Evolutionary conservation across 2,888 invertebrate genomes (phyloP).

Genomic region (Micropterix aruncella): DNA sequence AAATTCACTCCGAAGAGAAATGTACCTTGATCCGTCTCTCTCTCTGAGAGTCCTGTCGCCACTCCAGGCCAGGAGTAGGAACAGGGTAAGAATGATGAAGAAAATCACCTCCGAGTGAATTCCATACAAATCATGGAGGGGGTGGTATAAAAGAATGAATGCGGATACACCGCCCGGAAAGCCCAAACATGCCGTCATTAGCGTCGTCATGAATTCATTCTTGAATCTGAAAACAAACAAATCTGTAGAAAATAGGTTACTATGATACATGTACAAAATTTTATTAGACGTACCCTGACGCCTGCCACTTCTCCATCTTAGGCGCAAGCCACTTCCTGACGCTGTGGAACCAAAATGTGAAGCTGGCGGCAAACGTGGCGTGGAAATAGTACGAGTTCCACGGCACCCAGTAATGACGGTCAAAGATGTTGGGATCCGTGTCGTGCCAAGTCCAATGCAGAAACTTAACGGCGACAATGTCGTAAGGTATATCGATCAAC

Average conservation of each 20-base stretch:
- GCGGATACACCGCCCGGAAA: slow-evolving; percentile 60
- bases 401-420: slow-evolving; percentile 70
- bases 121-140: slow-evolving; percentile 52
- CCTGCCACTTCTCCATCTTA: slow-evolving; percentile 39
- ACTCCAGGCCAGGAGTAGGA: slow-evolving; percentile 40
- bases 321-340: slow-evolving; percentile 38
- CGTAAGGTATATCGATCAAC: slow-evolving; percentile 65
- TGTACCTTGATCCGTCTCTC: slow-evolving; percentile 20
- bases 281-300: slow-evolving; percentile 29
- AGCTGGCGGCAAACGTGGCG: slow-evolving; percentile 56
- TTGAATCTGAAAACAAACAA: slow-evolving; percentile 26
- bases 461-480: slow-evolving; percentile 63
- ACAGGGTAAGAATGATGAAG: slow-evolving; percentile 47
- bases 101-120: slow-evolving; percentile 62
- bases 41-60: slow-evolving; percentile 38
- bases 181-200: slow-evolving; percentile 47
- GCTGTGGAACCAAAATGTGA: slow-evolving; percentile 51
- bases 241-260: no score
- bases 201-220: slow-evolving; percentile 36
- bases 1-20: neutral
- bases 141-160: slow-evolving; percentile 63
- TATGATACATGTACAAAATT: no score
- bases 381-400: slow-evolving; percentile 80
- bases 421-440: slow-evolving; percentile 53
- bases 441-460: slow-evolving; percentile 80